These are phyloP conservation scores for Grantiella picta DNA, from an alignment of 2,113 vertebrate species.

Conservation along the genomic window DNA sequence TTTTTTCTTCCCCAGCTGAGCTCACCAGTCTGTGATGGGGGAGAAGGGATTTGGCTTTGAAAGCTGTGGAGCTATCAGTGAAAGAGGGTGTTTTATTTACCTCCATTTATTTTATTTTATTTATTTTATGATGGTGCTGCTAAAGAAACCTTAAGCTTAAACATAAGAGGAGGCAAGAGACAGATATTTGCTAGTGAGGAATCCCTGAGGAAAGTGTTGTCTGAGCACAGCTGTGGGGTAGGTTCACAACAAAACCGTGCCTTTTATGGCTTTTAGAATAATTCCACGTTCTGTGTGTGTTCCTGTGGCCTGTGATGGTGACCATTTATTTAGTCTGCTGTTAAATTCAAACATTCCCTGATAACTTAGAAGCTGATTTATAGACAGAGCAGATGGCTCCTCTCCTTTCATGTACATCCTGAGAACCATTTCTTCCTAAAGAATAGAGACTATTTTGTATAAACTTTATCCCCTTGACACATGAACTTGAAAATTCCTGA, in stretches of 20 bases:
- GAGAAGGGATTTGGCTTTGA: neutral
- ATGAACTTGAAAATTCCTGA: slow-evolving; percentile 6
- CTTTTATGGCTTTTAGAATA: neutral
- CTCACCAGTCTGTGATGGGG: neutral
- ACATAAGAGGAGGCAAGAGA: neutral
- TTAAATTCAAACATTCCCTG: slow-evolving; percentile 41
- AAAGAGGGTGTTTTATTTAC: neutral
- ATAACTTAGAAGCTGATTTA: slow-evolving; percentile 47
- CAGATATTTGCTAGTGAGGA: neutral
- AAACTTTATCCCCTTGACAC: slow-evolving; percentile 6
- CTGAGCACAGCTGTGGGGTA: neutral
- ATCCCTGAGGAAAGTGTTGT: neutral
- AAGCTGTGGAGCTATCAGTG: neutral
- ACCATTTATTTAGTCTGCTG: slow-evolving; percentile 54
- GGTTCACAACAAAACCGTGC: neutral
- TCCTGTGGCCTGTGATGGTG: neutral
- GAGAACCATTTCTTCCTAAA: slow-evolving; percentile 33
- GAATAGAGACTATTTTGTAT: neutral
- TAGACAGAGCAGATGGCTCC: slow-evolving; percentile 49
- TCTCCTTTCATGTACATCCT: slow-evolving; percentile 7
- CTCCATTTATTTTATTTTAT: neutral
- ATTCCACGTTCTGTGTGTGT: neutral
- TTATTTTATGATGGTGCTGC: neutral
- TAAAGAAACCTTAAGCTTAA: neutral
- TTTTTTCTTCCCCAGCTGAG: neutral